phyloP scores from a whole-genome alignment of 2,113 vertebrate species.

The Egretta garzetta region DNA sequence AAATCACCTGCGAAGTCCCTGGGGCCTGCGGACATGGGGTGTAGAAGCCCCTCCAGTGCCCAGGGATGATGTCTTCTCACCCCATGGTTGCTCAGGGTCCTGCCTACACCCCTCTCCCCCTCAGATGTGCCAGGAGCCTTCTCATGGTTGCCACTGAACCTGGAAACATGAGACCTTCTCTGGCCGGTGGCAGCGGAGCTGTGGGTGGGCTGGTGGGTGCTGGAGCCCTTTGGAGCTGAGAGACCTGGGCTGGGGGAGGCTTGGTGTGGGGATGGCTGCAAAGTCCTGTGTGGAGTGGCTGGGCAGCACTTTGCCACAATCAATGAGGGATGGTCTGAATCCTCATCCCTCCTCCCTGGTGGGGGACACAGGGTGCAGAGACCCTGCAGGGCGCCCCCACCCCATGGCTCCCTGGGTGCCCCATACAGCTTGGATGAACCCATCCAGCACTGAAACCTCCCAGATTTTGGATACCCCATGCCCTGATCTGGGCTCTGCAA shows the following conservation, averaged over 20 bases:
- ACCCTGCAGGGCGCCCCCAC: neutral
- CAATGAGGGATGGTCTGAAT: neutral
- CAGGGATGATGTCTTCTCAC: neutral
- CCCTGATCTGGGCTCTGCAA: rapidly evolving
- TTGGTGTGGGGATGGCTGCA: neutral
- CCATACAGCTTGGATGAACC: rapidly evolving
- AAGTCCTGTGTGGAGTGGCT: neutral
- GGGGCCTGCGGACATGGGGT: neutral
- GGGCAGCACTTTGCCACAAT: neutral
- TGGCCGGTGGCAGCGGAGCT: neutral
- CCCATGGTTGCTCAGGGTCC: neutral
- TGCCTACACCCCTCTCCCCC: neutral
- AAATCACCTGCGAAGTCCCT: neutral
- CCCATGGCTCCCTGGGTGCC: neutral
- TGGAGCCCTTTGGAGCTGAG: neutral
- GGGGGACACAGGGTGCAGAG: rapidly evolving
- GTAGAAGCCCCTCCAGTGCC: rapidly evolving
- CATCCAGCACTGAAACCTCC: neutral
- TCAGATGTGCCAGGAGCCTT: neutral
- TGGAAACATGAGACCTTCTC: neutral
- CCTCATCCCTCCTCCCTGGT: neutral
- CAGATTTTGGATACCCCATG: neutral
- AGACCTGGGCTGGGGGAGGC: too few relatives aligned
- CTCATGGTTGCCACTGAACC: neutral
- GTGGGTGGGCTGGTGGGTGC: neutral